Evolutionary conservation across 2,888 invertebrate genomes (phyloP).

Genomic region (Dichetophora obliterata): DNA sequence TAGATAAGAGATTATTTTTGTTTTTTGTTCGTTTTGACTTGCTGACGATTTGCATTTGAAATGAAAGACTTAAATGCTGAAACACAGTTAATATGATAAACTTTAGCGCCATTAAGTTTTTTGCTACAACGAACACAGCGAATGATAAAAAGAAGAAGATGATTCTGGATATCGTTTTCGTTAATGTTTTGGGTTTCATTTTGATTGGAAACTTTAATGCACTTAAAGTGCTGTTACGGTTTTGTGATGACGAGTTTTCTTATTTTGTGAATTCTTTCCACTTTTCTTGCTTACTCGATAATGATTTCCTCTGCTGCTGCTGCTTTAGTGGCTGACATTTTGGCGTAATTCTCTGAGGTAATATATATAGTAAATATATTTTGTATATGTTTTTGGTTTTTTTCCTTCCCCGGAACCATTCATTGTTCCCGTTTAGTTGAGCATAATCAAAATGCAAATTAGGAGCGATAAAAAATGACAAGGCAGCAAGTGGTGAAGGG

Average conservation of each 20-base stretch:
- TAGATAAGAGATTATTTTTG: no score
- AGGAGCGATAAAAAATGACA: constrained; percentile 19
- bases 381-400: background rate
- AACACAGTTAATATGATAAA: no score
- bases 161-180: background rate
- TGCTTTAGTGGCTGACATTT: background rate
- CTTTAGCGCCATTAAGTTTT: no score
- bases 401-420: background rate
- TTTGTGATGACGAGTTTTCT: background rate
- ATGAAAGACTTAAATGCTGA: no score
- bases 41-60: no score
- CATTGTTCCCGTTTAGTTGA: constrained; percentile 19
- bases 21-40: no score
- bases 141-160: background rate
- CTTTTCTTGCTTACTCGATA: background rate
- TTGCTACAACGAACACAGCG: background rate
- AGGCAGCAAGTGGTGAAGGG: background rate
- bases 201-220: background rate
- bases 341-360: constrained; percentile 16
- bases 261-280: background rate
- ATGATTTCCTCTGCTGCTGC: background rate
- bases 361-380: background rate
- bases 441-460: constrained; percentile 26
- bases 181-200: background rate
- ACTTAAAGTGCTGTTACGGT: background rate